Percentiles rank a stretch among this genome's conserved stretches.
Evolutionary conservation across 2,113 vertebrate species (phyloP).

Genomic region (Sebastes fasciatus): DNA sequence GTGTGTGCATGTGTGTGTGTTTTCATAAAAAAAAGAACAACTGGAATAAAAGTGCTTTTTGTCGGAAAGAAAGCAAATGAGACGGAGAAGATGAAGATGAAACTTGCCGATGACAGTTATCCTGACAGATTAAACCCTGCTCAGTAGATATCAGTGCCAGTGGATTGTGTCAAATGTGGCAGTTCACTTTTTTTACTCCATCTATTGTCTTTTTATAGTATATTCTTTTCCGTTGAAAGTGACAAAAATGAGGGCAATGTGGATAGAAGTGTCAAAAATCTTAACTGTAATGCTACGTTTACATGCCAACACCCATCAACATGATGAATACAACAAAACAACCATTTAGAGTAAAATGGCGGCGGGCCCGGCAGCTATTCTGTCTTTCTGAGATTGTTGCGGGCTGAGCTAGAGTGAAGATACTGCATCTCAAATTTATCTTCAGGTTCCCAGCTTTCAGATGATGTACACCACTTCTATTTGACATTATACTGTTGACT

Average conservation of each 20-base stretch:
- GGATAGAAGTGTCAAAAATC: conserved; percentile 1
- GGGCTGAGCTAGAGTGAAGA: too few species aligned
- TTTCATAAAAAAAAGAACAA: neutral
- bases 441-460: too few species aligned
- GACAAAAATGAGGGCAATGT: neutral
- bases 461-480: too few species aligned
- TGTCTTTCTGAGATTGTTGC: too few species aligned
- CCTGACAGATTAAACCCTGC: conserved; percentile 37
- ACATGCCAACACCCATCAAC: neutral
- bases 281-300: neutral
- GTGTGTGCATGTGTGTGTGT: neutral
- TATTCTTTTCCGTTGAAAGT: neutral
- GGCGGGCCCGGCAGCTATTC: too few species aligned
- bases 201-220: conserved; percentile 8
- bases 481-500: too few species aligned
- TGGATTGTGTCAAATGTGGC: conserved; percentile 22
- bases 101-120: conserved; percentile 45
- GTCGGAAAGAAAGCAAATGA: conserved; percentile 22
- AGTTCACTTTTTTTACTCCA: neutral
- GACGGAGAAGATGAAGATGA: conserved; percentile 12
- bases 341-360: neutral
- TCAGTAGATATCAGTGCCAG: conserved; percentile 20
- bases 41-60: neutral
- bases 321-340: neutral
- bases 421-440: too few species aligned